Base-by-base conservation (phyloP, 1,140 invertebrate species). In the Penaeus vannamei region DNA sequence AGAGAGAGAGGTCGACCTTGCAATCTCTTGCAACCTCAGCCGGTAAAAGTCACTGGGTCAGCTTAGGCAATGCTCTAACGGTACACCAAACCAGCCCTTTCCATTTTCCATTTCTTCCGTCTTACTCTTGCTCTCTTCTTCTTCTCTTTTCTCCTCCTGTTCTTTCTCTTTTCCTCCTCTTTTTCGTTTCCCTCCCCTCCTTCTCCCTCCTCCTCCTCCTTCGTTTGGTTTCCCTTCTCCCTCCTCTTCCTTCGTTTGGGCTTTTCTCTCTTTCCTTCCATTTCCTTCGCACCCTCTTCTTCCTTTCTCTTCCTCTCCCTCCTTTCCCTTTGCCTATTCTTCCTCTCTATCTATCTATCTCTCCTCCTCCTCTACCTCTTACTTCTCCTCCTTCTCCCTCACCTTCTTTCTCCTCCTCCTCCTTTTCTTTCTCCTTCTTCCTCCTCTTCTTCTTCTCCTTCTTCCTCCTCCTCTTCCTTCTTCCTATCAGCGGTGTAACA, bases 61-160 rank as follows among this genome's bases (percentile, higher is more conserved):
- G 8, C 53, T 53, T 53, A 53, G 53, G 53, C 53, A 53, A 53
- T 53, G 53, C 12, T 53, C 53, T 53, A 53, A 53, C 53, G 53
- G 53, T 8, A 53, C 53, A 53, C 53, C 53, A 53, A 17, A 8
- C 53, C 53, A 53, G 17, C 53, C 53, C 53, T 53, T 53, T 53
- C 53, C 53, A 53, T 53, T 53, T 53, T 53, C 53, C 53, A 53
- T 53, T 53, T 46, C 76, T 79, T 79, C 76, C 32, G 29, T 46
- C 76, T 79, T 36, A 79, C 76, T 79, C 42, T 79, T 46, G 76
- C 76, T 79, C 46, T 36, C n/a, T 20, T 26, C 32, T 20, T 29
- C 32, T 17, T 46, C 20, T 20, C 19, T 36, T 26, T 36, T 12
- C n/a, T 79, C 32, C 32, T 36, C 32, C 29, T 79, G 8, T 5